Base-by-base conservation (phyloP, 37 sponge, comb jelly and placozoan species). In the Agelas oroides region DNA sequence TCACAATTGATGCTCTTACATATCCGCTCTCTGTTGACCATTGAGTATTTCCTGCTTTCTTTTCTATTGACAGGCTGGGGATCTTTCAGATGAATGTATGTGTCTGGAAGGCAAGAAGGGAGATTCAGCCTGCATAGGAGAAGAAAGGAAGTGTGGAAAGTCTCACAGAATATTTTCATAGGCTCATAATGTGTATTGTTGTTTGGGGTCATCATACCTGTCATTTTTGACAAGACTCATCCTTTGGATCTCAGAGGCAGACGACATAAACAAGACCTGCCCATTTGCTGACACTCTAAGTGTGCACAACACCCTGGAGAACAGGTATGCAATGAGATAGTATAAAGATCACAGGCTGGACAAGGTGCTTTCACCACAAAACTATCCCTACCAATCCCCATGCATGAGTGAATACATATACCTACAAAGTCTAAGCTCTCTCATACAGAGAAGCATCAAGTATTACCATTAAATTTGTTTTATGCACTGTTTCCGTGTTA, bases 171-270 rank as follows among this genome's bases (percentile, higher is more conserved):
- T n/a, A n/a, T n/a, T n/a, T n/a, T n/a, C n/a, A n/a, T n/a, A n/a
- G 46, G 3, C 6, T 46, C 6, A 46, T 46, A 46, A 46, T 12
- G 46, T 46, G 46, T 46, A 46, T 46, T 12, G 8, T 46, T 46
- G n/a, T n/a, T n/a, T n/a, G 40, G 13, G 37, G 6, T 11, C 52
- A 21, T 23, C 70, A 59, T 18, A 86, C 86, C 83, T 73, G 65
- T 87, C 87, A 5, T 71, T 28, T 3, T 52, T 79, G 57, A 58
- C 73, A 28, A 80, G 38, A n/a, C 75, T 65, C 23, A 87, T 21
- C 37, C 81, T 79, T 73, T 87, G 81, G 31, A 87, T 41, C 56
- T 78, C 73, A 24, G 87, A 81, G 11, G 35, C 24, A 25, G 89
- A 82, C 61, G 68, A 58, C 84, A 82, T 81, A 71, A 32, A 88